Evolutionary conservation across 1,140 invertebrate genomes (phyloP), one percentile per base, ranked within the genome.

Genomic region (Cryptotermes secundus): DNA sequence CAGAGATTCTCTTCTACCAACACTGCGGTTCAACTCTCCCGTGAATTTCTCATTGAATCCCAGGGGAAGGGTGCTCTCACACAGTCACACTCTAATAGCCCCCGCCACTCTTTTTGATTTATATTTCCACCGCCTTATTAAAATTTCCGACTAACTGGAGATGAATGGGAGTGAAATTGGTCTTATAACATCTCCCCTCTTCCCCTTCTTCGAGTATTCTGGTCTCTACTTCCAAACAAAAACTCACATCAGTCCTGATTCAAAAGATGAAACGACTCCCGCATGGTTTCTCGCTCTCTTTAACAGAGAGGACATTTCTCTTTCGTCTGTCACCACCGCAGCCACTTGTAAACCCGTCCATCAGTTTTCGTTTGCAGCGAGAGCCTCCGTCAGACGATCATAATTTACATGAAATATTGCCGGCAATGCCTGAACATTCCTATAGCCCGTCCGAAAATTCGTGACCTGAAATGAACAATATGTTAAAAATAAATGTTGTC

Each of bases 81-180:
- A 72, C 59, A 72, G 59, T 31, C 59, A n/a, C 14, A n/a, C n/a
- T n/a, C n/a, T 72, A 72, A 72, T 72, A 72, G n/a, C 59, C 59
- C 26, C n/a, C n/a, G 9, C 59, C 59, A 26, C 59, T n/a, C 59
- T 72, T 72, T 72, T 72, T 72, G 59, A 72, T 72, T 72, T 72
- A 72, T 72, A 72, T 83, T 83, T 83, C 86, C 84, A 87, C 86
- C 87, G 87, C 87, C 89, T 90, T 90, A 90, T 90, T 90, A 90
- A 90, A 90, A 90, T 90, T 90, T 90, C 87, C 89, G 87, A 89
- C 87, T 88, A 88, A 88, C 88, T 89, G 88, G 87, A 87, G 87
- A 86, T 88, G 88, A 89, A 89, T 88, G 87, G 86, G 86, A 88
- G 87, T 88, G 88, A 90, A 90, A 90, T 89, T 89, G 88, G 84